Percentiles rank a stretch among this genome's conserved stretches.
Conservation (phyloP, 2,797 vertebrate species). For the Vespertilio murinus region DNA sequence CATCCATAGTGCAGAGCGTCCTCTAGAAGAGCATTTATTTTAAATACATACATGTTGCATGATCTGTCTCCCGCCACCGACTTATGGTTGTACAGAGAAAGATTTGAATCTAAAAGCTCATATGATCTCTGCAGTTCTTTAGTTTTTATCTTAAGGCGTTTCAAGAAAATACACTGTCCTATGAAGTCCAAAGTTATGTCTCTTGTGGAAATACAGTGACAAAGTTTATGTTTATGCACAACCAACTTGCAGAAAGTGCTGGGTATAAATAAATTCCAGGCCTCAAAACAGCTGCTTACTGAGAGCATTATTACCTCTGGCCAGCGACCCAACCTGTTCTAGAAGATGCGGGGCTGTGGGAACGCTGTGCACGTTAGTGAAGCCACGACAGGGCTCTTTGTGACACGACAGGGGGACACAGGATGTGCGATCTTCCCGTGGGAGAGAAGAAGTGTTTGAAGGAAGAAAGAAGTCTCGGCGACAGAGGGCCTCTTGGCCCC, state of each 20-base stretch:
- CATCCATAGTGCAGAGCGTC: background rate
- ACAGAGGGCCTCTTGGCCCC: background rate
- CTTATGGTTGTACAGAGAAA: background rate
- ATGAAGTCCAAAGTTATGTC: background rate
- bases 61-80: background rate
- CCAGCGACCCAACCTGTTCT: background rate
- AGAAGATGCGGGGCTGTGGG: background rate
- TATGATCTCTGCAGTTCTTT: background rate
- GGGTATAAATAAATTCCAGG: background rate
- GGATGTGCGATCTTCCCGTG: background rate
- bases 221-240: background rate
- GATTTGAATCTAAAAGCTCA: background rate
- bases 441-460: background rate
- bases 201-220: background rate
- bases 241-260: background rate
- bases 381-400: background rate
- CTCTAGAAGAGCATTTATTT: background rate
- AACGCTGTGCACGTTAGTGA: background rate
- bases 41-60: background rate
- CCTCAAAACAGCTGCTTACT: background rate
- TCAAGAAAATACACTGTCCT: background rate
- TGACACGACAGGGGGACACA: background rate
- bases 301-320: background rate
- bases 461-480: background rate
- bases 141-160: background rate